Percentiles rank a stretch among this genome's conserved stretches.
Conservation (phyloP, 2,797 vertebrate species). For the Bovichtus variegatus region DNA sequence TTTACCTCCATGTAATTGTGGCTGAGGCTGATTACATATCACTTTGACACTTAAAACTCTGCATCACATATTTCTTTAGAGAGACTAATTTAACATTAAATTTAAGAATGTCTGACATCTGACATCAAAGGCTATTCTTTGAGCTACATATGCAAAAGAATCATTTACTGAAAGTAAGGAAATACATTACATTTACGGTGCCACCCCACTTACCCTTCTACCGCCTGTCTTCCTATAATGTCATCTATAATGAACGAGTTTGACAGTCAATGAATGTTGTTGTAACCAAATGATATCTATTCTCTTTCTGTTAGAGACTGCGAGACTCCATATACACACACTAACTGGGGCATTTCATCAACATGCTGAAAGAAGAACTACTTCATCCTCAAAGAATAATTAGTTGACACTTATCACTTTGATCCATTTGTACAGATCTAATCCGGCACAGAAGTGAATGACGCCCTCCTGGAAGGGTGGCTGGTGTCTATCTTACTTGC, state of each 20-base stretch:
- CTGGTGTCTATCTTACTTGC: slow-evolving; percentile 41
- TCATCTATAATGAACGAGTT: slow-evolving; percentile 37
- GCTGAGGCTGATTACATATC: neutral
- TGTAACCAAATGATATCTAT: slow-evolving; percentile 28
- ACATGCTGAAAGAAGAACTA: slow-evolving; percentile 36
- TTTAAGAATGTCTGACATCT: neutral
- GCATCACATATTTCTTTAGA: neutral
- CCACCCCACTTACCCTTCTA: neutral
- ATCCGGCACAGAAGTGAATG: slow-evolving; percentile 48
- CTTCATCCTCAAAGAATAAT: slow-evolving; percentile 61
- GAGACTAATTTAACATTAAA: neutral
- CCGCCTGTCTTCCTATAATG: slow-evolving; percentile 12
- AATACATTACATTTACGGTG: neutral
- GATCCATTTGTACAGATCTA: slow-evolving; percentile 58
- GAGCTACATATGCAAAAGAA: slow-evolving; percentile 41
- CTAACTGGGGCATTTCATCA: slow-evolving; percentile 56
- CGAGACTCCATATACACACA: slow-evolving; percentile 39
- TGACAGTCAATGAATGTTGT: slow-evolving; percentile 15
- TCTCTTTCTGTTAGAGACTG: slow-evolving; percentile 22
- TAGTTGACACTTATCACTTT: slow-evolving; percentile 61
- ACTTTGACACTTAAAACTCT: neutral
- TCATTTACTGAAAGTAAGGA: slow-evolving; percentile 10
- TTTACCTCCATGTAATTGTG: neutral
- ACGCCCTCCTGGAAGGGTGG: slow-evolving; percentile 21
- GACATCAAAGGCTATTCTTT: neutral